Conservation (phyloP, 1,140 invertebrate genomes). For the Diorhabda sublineata region DNA sequence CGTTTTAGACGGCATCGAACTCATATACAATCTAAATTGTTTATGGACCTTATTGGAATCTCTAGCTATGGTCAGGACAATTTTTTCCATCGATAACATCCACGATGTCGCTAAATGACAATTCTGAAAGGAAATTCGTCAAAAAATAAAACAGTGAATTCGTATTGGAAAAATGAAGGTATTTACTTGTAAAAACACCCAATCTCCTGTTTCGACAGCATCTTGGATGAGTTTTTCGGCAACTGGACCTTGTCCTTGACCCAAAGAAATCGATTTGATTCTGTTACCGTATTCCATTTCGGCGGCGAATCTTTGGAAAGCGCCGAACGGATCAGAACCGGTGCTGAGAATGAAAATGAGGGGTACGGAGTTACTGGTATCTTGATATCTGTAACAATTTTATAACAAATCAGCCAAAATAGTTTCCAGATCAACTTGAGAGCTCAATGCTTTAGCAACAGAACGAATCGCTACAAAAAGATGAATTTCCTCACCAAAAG, state of each 20-base stretch:
- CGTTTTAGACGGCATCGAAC: slow-evolving; percentile 78
- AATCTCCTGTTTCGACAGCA: slow-evolving; percentile 66
- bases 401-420: neutral
- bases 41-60: slow-evolving; percentile 58
- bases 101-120: slow-evolving; percentile 89
- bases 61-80: slow-evolving; percentile 66
- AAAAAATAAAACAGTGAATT: neutral
- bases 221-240: slow-evolving; percentile 77
- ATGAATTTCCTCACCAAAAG: too few species aligned
- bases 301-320: slow-evolving; percentile 72
- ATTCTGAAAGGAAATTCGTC: slow-evolving; percentile 58
- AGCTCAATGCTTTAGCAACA: neutral
- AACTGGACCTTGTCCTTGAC: slow-evolving; percentile 83
- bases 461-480: too few species aligned
- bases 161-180: neutral
- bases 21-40: slow-evolving; percentile 79
- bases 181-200: slow-evolving; percentile 74
- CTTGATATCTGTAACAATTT: slow-evolving; percentile 58
- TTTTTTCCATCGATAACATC: slow-evolving; percentile 73
- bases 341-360: slow-evolving; percentile 87
- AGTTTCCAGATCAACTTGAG: neutral
- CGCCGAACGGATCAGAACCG: slow-evolving; percentile 84
- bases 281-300: slow-evolving; percentile 73
- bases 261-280: slow-evolving; percentile 80
- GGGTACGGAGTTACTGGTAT: slow-evolving; percentile 69